A percentile compares a stretch with the other conserved stretches of the same genome.
These are phyloP conservation scores for Euzetes globulus DNA, from an alignment of 2,888 invertebrate genomes.

Conservation along the genomic window DNA sequence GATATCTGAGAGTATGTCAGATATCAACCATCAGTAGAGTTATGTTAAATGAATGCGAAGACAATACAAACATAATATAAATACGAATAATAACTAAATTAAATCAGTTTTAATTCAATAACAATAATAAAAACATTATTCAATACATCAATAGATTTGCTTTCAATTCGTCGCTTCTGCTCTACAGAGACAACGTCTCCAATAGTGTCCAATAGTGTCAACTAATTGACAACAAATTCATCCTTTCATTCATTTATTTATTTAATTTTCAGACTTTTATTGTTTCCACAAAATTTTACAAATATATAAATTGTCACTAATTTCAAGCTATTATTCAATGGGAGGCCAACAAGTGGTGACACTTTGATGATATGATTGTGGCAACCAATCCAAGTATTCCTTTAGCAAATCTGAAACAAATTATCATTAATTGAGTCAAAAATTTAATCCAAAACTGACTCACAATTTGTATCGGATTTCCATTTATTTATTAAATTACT, in stretches of 20 bases:
- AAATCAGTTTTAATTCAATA: slow-evolving; percentile 7
- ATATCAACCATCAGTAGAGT: too few relatives aligned
- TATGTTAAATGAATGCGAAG: too few relatives aligned
- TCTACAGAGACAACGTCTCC: too few relatives aligned
- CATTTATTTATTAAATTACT: slow-evolving; percentile 11
- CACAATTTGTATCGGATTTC: slow-evolving; percentile 24
- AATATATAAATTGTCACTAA: too few relatives aligned
- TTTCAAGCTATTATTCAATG: not conserved
- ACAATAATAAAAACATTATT: slow-evolving; percentile 17
- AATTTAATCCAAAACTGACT: not conserved
- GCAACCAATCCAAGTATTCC: slow-evolving; percentile 40
- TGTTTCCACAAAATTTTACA: too few relatives aligned
- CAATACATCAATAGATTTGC: slow-evolving; percentile 12
- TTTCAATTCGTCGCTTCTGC: not conserved
- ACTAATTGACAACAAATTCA: not conserved
- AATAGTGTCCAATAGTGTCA: not conserved
- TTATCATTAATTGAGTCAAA: not conserved
- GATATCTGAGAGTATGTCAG: too few relatives aligned
- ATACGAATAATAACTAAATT: not conserved
- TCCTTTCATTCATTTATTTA: too few relatives aligned
- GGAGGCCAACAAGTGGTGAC: slow-evolving; percentile 29
- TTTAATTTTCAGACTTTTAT: too few relatives aligned
- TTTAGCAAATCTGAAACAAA: slow-evolving; percentile 39
- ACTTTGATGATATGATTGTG: slow-evolving; percentile 11
- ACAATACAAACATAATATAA: not conserved